Base-by-base conservation (phyloP, 2,113 vertebrate genomes). In the Agapornis roseicollis region DNA sequence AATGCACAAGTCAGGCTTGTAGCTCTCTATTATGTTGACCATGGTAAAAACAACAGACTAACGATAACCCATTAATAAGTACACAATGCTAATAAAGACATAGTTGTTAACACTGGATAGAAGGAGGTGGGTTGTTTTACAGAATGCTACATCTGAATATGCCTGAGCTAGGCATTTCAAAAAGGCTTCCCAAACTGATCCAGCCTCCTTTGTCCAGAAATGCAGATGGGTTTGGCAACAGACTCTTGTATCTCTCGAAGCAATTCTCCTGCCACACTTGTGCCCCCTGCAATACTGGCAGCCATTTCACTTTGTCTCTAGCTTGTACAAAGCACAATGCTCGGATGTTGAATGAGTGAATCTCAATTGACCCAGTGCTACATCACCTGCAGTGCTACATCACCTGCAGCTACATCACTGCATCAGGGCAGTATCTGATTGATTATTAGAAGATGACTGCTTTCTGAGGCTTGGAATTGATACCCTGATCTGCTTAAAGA, bases 241-340 rank as follows among this genome's bases (percentile, higher is more conserved):
- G 28, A 4, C 17, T 85, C 50, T 4, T 3, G 2, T 2, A 35
- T 35, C 53, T 53, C 46, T 60, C 7, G 0, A 66, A 60, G 39
- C 0, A 1, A 9, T 46, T 28, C 73, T 50, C 20, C 0, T 2
- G 27, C 16, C 8, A 0, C 3, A 1, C 24, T 42, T n/a, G n/a
- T n/a, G n/a, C 73, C 50, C 37, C 14, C 66, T 15, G 60, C 2
- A 0, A 6, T 25, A 4, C 1, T 27, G 29, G 74, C 68, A 53
- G 17, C n/a, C 44, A 2, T 4, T 58, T 24, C 7, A 2, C 50
- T 56, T 65, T 23, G 44, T 53, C 60, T 73, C 33, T 20, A 22
- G 25, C 28, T 14, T 31, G 39, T 42, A 66, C 65, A 39, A 5
- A 1, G 9, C 8, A 0, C 0, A 14, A 11, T 3, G 16, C 17